Evolutionary conservation across 1,140 invertebrate genomes (phyloP).

Genomic region (Zaprionus davidi): DNA sequence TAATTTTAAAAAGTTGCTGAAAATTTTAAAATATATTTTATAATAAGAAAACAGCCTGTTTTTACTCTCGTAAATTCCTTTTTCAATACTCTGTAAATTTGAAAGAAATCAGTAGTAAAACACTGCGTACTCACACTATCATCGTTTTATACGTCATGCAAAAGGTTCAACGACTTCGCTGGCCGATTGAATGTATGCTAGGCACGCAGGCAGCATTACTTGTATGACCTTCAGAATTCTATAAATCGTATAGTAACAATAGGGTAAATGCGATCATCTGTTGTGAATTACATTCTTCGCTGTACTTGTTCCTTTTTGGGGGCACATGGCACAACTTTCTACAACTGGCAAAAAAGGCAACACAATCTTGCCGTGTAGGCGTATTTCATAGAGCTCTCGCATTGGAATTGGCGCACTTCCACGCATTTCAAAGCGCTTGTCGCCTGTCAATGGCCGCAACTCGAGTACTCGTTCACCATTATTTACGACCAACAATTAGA

Average conservation of each 20-base stretch:
- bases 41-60: background rate
- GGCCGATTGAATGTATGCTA: slow-evolving; percentile 52
- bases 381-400: slow-evolving; percentile 35
- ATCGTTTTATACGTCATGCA: slow-evolving; percentile 48
- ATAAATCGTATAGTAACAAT: slow-evolving; percentile 48
- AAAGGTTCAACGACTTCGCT: slow-evolving; percentile 65
- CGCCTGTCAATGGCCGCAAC: slow-evolving; percentile 52
- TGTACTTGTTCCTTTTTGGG: slow-evolving; percentile 13
- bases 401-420: slow-evolving; percentile 33
- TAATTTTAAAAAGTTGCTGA: no score
- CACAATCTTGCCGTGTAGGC: slow-evolving; percentile 34
- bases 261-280: slow-evolving; percentile 44
- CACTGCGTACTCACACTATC: slow-evolving; percentile 4
- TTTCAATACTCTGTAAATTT: background rate
- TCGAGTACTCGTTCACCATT: slow-evolving; percentile 35
- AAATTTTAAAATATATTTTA: no score
- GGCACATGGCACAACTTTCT: slow-evolving; percentile 33
- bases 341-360: slow-evolving; percentile 7
- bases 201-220: slow-evolving; percentile 63
- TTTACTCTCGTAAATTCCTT: background rate
- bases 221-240: slow-evolving; percentile 69
- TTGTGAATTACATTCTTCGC: slow-evolving; percentile 13
- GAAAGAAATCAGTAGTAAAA: background rate
- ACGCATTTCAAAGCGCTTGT: slow-evolving; percentile 31
- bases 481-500: slow-evolving; percentile 70